Evolutionary conservation across 2,888 invertebrate species (phyloP), one percentile per base, ranked within the genome.

Genomic region (Ochropacha duplaris): DNA sequence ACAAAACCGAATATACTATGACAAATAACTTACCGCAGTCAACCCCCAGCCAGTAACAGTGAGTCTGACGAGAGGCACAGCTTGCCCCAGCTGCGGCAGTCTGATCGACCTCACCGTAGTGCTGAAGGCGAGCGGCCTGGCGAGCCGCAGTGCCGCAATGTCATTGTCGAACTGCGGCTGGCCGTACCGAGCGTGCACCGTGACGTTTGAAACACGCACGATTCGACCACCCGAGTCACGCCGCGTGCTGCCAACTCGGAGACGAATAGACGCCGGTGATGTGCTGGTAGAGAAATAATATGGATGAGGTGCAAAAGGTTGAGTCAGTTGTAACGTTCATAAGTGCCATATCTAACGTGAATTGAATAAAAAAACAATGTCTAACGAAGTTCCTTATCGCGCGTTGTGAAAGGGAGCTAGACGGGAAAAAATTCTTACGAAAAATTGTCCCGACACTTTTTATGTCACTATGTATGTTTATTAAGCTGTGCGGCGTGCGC

Each of bases 21-120:
- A 12, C 22, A 4, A 4, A 0, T 28, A 6, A 83, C 86, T 84
- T 62, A 93, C 93, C 64, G 87, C 89, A 57, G 92, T 91, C 0
- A 91, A 71, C 0, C 93, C 93, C 93, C 93, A 93, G 1, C 93
- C 93, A 0, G 92, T 89, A 1, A 93, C 90, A 6, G 91, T 90
- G 0, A 93, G 72, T 55, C 90, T 72, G 0, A 90, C 90, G 0
- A 92, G 71, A 0, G 93, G 93, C 8, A 93, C 87, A 0, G 78
- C 68, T 62, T 89, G 87, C 0, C 87, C 66, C 0, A 75, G 71
- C 62, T 71, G 74, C 0, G 93, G 92, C 44, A 93, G 69, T 50
- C 87, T 71, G 9, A 92, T 85, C 0, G 92, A 62, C 34, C 85
- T 73, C n/a, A 92, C 66, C 2, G 80, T 77, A 0, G 72, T 60